These are phyloP conservation scores for Epicauta chinensis DNA, from an alignment of 1,140 invertebrate genomes.

Conservation along the genomic window DNA sequence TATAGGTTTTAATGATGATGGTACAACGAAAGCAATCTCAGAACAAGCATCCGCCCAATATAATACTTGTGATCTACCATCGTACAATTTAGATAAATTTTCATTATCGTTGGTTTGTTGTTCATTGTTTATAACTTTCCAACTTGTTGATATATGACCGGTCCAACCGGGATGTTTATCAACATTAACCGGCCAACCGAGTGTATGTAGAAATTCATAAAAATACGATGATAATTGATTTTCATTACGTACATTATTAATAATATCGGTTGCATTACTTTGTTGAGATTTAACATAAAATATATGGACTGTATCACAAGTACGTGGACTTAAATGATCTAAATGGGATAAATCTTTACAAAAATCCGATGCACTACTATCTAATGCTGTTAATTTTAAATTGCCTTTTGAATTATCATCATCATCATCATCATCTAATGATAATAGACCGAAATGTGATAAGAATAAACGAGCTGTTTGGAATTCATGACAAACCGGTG, in stretches of 20 bases:
- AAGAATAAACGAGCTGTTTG: conserved; percentile 90
- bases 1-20: conserved; percentile 49
- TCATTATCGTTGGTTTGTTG: conserved; percentile 10
- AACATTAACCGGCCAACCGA: conserved; percentile 83
- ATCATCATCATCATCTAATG: conserved; percentile 61
- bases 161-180: conserved; percentile 83
- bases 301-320: conserved; percentile 88
- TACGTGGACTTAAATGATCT: conserved; percentile 75
- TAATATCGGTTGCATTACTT: conserved; percentile 65
- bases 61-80: conserved; percentile 58
- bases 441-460: conserved; percentile 89
- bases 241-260: conserved; percentile 59
- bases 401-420: conserved; percentile 23
- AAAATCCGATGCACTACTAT: conserved; percentile 66
- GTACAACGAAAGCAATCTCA: conserved; percentile 92
- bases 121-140: conserved; percentile 47
- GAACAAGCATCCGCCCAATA: conserved; percentile 96
- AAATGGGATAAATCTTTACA: conserved; percentile 66
- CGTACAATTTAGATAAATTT: conserved; percentile 13
- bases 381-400: conserved; percentile 68
- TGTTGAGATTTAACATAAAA: conserved; percentile 92
- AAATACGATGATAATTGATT: conserved; percentile 63
- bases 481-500: conserved; percentile 80
- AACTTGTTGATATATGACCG: conserved; percentile 76
- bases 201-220: conserved; percentile 69